Evolutionary conservation across 2,888 invertebrate species (phyloP).

Genomic region (Euphydryas editha): DNA sequence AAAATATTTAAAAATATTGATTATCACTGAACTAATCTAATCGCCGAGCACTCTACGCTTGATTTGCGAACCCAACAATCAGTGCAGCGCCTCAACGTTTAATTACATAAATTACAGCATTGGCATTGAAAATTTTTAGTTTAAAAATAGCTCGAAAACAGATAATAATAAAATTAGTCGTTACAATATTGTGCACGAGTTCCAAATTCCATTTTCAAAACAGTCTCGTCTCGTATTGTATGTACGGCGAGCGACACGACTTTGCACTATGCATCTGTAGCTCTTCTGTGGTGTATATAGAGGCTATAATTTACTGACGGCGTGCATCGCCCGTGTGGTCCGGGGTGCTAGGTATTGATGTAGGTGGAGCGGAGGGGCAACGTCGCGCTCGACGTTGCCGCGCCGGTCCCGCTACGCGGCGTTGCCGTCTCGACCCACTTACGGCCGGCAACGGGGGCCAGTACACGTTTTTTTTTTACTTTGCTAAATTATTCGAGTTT

Average conservation of each 20-base stretch:
- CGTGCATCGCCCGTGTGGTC: conserved; percentile 20
- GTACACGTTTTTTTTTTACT: conserved; percentile 58
- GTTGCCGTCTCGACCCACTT: conserved; percentile 66
- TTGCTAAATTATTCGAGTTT: conserved; percentile 60
- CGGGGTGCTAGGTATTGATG: conserved; percentile 42
- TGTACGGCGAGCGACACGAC: conserved; percentile 23
- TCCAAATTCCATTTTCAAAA: conserved; percentile 38
- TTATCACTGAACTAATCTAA: conserved; percentile 4
- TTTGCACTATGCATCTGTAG: conserved; percentile 17
- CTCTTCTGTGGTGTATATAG: conserved; percentile 15
- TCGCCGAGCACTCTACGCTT: not conserved
- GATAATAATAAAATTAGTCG: conserved; percentile 29
- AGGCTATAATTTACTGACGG: conserved; percentile 19
- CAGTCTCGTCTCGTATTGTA: conserved; percentile 32
- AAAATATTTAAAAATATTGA: conserved; percentile 4
- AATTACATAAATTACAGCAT: conserved; percentile 24
- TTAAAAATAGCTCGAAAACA: conserved; percentile 32
- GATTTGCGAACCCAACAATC: conserved; percentile 23
- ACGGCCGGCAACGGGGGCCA: conserved; percentile 42
- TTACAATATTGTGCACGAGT: conserved; percentile 31
- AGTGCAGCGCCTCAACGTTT: conserved; percentile 1
- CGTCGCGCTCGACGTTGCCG: conserved; percentile 59
- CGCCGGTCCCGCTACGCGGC: conserved; percentile 65
- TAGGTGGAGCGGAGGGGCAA: conserved; percentile 45
- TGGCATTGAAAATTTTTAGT: conserved; percentile 31